phyloP scores from a whole-genome alignment of 2,797 vertebrate species.

The Urocyon cinereoargenteus region DNA sequence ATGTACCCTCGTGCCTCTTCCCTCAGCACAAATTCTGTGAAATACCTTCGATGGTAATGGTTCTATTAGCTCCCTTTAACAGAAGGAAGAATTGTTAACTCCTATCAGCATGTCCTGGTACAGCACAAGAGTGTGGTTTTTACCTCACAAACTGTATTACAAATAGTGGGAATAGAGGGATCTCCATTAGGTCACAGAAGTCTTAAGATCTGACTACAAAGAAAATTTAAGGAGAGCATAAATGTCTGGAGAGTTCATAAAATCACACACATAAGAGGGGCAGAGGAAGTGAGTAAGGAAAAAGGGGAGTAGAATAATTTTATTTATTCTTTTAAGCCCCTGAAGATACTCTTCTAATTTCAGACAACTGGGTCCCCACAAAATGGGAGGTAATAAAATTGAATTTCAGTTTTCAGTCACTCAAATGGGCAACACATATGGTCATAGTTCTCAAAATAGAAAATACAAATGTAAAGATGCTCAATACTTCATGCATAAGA shows the following conservation, averaged over 20 bases:
- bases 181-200: background rate
- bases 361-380: background rate
- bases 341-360: constrained; percentile 8
- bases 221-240: background rate
- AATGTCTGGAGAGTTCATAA: background rate
- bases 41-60: background rate
- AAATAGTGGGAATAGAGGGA: background rate
- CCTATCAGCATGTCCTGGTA: background rate
- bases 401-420: background rate
- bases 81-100: background rate
- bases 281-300: background rate
- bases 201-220: background rate
- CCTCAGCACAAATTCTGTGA: background rate
- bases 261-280: background rate
- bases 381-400: background rate
- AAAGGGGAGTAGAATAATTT: background rate
- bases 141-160: background rate
- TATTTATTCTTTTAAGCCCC: background rate
- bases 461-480: background rate
- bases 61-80: background rate
- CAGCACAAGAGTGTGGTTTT: background rate
- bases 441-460: background rate
- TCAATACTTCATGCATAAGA: background rate
- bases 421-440: background rate
- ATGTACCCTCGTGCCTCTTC: background rate